Conservation (phyloP, 92 coral and sea anemone genomes). For the Diadumene lineata region DNA sequence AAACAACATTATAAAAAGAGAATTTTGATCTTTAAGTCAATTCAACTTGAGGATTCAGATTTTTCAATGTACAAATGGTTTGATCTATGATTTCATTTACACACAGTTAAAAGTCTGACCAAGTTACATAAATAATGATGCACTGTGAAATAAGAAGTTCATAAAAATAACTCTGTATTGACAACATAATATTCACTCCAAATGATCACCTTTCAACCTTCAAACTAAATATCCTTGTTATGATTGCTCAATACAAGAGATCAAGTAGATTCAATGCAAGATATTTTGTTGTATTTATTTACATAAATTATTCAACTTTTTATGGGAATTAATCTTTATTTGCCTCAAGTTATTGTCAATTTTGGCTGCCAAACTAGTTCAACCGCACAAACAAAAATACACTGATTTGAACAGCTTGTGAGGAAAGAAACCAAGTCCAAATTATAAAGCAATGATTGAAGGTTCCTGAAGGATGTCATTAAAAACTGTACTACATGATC, state of each 20-base stretch:
- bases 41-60: not conserved
- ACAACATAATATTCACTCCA: not conserved
- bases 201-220: not conserved
- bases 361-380: slow-evolving; percentile 13
- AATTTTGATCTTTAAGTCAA: no score
- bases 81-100: not conserved
- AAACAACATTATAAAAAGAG: no score
- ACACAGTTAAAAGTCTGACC: not conserved
- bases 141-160: not conserved
- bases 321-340: not conserved
- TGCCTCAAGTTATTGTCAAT: not conserved
- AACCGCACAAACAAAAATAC: slow-evolving; percentile 9
- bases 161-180: not conserved
- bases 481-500: not conserved
- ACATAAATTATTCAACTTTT: not conserved
- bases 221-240: not conserved
- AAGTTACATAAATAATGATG: not conserved
- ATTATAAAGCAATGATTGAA: not conserved
- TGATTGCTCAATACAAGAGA: not conserved
- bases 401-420: not conserved
- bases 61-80: not conserved
- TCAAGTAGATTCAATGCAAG: not conserved
- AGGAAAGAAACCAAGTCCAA: slow-evolving; percentile 1
- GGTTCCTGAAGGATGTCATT: slow-evolving; percentile 1
- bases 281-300: not conserved